Evolutionary conservation across 53 echinoderm and acorn worm genomes (phyloP), one percentile per base, ranked within the genome.

Genomic region (Echinometra lucunter): DNA sequence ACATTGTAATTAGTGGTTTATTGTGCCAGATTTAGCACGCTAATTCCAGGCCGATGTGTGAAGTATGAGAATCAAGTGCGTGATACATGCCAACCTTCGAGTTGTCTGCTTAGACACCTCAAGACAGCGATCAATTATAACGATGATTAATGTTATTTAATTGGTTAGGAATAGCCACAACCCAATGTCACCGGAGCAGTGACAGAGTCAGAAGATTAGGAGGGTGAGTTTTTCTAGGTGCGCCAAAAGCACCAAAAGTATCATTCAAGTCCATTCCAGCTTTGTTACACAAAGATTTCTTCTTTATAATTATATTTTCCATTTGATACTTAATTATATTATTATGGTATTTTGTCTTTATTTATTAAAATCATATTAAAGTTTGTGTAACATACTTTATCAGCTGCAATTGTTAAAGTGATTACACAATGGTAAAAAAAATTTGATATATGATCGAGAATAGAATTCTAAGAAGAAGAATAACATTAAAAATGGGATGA

Each of bases 131-230:
- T 85, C 40, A 85, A 85, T 85, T 85, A 85, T 11, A n/a, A 47
- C 1, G 85, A 85, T 47, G 47, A 85, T 85, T 85, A 85, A 85
- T 85, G 45, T 53, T 38, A 78, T 38, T n/a, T 85, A 85, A 49
- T 85, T 85, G 85, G 53, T 45, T 30, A 28, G 85, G 45, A 85
- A 47, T 85, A 45, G n/a, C n/a, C 49, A 53, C 85, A n/a, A 47
- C 85, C 81, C 45, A 27, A 42, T 81, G 40, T 18, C 44, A 44
- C 6, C 6, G 25, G 45, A 44, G 42, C 44, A 81, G 21, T 81
- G 23, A 81, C 44, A 27, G 23, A 85, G 47, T 15, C 28, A 85
- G 53, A 49, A 85, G 30, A 34, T 69, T 69, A 69, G 69, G 34
- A 69, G 69, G 34, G 69, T 11, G 32, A 69, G 69, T 34, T 30